phyloP scores from a whole-genome alignment of 2,888 invertebrate species.

The Drosophila pegasa region DNA sequence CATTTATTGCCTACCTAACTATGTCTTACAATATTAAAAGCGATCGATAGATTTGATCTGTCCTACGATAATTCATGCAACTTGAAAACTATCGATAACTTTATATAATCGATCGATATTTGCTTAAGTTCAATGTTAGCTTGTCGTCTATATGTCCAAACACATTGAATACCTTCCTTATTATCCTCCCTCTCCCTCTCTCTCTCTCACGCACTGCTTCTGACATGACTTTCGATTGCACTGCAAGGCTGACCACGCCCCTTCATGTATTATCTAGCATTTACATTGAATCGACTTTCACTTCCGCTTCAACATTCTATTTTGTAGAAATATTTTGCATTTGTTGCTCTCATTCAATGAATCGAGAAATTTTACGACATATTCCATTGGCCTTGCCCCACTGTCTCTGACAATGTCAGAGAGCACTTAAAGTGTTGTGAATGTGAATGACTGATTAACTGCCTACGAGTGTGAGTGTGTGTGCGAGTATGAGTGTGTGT shows the following conservation, averaged over 20 bases:
- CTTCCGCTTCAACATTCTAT: constrained; percentile 34
- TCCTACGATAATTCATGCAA: background rate
- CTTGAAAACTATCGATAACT: background rate
- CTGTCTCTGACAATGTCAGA: constrained; percentile 56
- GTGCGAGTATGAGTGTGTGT: constrained; percentile 8
- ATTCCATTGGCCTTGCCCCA: constrained; percentile 35
- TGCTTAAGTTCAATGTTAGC: too few species aligned
- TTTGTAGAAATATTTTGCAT: background rate
- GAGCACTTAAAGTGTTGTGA: constrained; percentile 52
- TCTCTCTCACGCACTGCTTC: background rate
- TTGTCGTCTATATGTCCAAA: too few species aligned
- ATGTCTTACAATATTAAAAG: too few species aligned
- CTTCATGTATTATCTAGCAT: background rate
- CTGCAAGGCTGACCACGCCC: constrained; percentile 21
- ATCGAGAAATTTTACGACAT: constrained; percentile 8
- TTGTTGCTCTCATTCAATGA: background rate
- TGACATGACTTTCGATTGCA: constrained; percentile 1
- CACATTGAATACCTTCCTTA: too few species aligned
- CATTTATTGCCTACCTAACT: too few species aligned
- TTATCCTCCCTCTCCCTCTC: background rate
- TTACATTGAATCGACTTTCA: constrained; percentile 23
- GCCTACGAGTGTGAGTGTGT: constrained; percentile 7
- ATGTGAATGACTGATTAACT: constrained; percentile 69
- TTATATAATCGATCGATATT: too few species aligned
- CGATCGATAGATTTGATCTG: too few species aligned